A percentile compares a stretch with the other conserved stretches of the same genome.
phyloP scores from a whole-genome alignment of 2,113 vertebrate species.

The Condylura cristata region DNA sequence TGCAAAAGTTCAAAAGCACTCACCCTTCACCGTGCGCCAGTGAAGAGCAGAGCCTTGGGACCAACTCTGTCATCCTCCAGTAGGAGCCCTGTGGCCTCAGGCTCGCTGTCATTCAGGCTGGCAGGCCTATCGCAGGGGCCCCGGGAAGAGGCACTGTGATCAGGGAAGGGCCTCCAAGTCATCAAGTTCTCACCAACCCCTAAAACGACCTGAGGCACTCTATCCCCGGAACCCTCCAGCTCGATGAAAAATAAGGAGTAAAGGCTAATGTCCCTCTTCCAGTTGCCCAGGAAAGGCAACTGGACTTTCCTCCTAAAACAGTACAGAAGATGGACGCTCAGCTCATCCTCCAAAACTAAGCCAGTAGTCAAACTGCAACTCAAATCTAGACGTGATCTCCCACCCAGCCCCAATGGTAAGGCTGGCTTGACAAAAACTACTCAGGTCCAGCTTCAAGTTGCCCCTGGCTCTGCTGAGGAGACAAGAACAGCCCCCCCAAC shows the following conservation, averaged over 20 bases:
- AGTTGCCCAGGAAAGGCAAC: background rate
- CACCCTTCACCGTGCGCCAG: background rate
- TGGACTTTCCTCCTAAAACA: too few species aligned
- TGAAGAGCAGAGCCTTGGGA: background rate
- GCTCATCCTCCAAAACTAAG: background rate
- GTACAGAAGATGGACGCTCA: background rate
- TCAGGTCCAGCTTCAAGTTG: background rate
- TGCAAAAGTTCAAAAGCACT: background rate
- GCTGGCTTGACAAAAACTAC: background rate
- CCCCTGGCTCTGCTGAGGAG: background rate
- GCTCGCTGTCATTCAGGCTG: background rate
- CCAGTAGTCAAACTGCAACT: background rate
- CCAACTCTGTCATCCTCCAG: background rate
- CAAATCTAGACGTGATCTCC: background rate
- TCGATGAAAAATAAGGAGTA: background rate
- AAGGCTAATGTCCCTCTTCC: background rate
- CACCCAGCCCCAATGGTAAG: accelerated
- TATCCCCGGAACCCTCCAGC: background rate
- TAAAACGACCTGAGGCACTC: accelerated
- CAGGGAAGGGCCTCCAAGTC: background rate
- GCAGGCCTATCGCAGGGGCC: background rate
- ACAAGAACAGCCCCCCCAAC: background rate
- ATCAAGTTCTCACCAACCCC: background rate
- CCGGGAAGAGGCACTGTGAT: background rate
- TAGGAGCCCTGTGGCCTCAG: accelerated